Evolutionary conservation across 2,797 vertebrate species (phyloP).

Genomic region (Tolypeutes matacus): DNA sequence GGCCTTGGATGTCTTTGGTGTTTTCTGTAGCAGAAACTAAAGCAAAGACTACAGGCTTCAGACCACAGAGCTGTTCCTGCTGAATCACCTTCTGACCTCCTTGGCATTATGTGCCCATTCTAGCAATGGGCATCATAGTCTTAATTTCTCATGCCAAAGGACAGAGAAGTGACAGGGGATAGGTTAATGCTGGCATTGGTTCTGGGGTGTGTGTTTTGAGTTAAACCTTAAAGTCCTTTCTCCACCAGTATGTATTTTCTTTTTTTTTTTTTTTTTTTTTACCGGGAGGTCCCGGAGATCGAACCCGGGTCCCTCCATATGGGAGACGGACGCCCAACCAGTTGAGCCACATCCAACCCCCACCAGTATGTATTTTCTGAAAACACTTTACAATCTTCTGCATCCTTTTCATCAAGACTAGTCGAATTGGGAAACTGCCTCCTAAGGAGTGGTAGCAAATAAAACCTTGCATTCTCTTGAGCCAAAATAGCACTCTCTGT

Average conservation of each 20-base stretch:
- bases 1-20: too few species aligned
- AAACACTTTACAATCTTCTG: constrained; percentile 9
- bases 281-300: too few species aligned
- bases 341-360: too few species aligned
- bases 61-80: neutral
- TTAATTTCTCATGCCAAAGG: constrained; percentile 66
- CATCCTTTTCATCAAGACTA: constrained; percentile 28
- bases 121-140: constrained; percentile 56
- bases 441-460: constrained; percentile 73
- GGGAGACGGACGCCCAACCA: too few species aligned
- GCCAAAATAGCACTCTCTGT: constrained; percentile 39
- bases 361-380: constrained; percentile 50
- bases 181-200: constrained; percentile 34
- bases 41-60: too few species aligned
- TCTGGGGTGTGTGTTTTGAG: constrained; percentile 56
- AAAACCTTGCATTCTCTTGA: constrained; percentile 71
- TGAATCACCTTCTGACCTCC: neutral
- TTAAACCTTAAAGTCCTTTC: constrained; percentile 43
- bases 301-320: too few species aligned
- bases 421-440: constrained; percentile 62
- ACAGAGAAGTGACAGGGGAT: constrained; percentile 36
- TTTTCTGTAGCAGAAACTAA: too few species aligned
- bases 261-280: too few species aligned
- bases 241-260: constrained; percentile 58
- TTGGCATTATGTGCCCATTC: constrained; percentile 44